Percentiles rank a stretch among this genome's conserved stretches.
Evolutionary conservation across 2,888 invertebrate genomes (phyloP).

Genomic region (Phyto melanocephala): DNA sequence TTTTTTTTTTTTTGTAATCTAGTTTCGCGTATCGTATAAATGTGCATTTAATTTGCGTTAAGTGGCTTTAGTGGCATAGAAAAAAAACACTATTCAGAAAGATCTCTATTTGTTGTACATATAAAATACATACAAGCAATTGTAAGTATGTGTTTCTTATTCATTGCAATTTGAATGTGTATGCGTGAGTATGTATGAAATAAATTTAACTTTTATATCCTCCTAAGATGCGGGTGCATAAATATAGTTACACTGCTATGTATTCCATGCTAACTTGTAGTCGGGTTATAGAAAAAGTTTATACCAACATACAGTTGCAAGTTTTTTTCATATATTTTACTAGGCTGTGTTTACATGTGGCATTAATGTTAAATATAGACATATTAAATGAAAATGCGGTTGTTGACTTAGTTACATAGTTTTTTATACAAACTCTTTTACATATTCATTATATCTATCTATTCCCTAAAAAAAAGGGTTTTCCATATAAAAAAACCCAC

Average conservation of each 20-base stretch:
- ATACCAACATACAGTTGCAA: slow-evolving; percentile 36
- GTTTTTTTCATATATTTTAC: slow-evolving; percentile 11
- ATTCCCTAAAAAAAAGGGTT: not conserved
- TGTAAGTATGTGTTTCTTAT: not conserved
- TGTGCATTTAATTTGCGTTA: slow-evolving; percentile 65
- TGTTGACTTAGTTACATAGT: slow-evolving; percentile 50
- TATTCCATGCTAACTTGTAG: slow-evolving; percentile 17
- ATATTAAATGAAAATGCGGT: slow-evolving; percentile 17
- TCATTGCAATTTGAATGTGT: not conserved
- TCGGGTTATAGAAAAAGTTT: slow-evolving; percentile 1
- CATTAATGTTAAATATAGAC: slow-evolving; percentile 23
- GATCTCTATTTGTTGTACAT: slow-evolving; percentile 16
- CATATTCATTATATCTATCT: not conserved
- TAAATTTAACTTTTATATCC: slow-evolving; percentile 48
- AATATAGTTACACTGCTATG: slow-evolving; percentile 7
- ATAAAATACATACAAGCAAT: slow-evolving; percentile 1
- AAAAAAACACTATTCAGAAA: slow-evolving; percentile 33
- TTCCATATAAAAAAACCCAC: slow-evolving; percentile 24
- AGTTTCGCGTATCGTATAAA: slow-evolving; percentile 56
- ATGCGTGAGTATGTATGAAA: not conserved
- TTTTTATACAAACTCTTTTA: no score
- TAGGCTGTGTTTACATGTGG: slow-evolving; percentile 31
- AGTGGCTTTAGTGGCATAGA: slow-evolving; percentile 59
- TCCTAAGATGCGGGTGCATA: slow-evolving; percentile 30
- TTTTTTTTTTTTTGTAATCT: slow-evolving; percentile 25